phyloP scores from a whole-genome alignment of 1,140 invertebrate species.

The Tenebrio molitor region DNA sequence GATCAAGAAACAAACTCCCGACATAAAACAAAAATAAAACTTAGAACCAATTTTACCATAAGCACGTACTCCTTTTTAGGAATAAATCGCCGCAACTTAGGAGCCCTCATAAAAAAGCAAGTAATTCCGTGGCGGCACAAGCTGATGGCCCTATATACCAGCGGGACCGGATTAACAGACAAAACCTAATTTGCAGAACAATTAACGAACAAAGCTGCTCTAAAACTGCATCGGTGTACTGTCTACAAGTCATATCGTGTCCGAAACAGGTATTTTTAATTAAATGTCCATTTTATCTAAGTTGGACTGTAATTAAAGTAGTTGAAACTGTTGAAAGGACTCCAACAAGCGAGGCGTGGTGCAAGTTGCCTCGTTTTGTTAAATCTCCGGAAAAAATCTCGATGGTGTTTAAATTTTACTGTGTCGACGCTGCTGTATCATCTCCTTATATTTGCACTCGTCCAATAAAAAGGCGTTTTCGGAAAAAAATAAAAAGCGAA shows the following conservation, averaged over 20 bases:
- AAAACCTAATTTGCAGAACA: too few species aligned
- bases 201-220: too few species aligned
- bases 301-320: constrained; percentile 20
- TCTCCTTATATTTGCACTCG: not conserved
- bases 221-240: too few species aligned
- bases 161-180: too few species aligned
- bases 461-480: not conserved
- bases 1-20: constrained; percentile 20
- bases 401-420: constrained; percentile 6
- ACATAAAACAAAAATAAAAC: constrained; percentile 35
- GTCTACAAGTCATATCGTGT: constrained; percentile 10
- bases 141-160: too few species aligned
- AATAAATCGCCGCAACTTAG: constrained; percentile 21
- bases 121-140: too few species aligned
- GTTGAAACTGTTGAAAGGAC: constrained; percentile 9
- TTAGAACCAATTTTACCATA: constrained; percentile 24
- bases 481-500: not conserved
- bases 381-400: not conserved
- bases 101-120: not conserved
- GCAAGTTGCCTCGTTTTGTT: constrained; percentile 19
- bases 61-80: constrained; percentile 14
- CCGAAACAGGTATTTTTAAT: constrained; percentile 15
- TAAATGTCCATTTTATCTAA: constrained; percentile 2
- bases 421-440: not conserved
- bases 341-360: too few species aligned